Percentiles rank a stretch among this genome's conserved stretches.
phyloP scores from a whole-genome alignment of 2,888 invertebrate species.

The Orthosia gothica region DNA sequence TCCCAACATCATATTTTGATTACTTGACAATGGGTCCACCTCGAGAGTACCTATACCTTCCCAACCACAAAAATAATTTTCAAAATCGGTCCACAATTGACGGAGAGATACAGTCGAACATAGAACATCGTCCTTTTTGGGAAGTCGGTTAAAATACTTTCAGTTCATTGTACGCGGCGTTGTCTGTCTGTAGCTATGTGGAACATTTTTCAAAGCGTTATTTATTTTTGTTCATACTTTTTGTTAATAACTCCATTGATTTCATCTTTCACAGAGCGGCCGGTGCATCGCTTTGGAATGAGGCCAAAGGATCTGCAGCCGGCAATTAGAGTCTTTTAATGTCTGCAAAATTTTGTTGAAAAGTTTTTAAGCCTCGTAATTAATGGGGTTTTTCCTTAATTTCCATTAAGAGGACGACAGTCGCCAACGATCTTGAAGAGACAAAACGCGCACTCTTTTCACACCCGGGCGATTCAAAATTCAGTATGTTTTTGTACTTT shows the following conservation, averaged over 20 bases:
- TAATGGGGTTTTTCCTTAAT: constrained; percentile 46
- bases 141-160: background rate
- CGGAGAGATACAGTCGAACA: too few relatives aligned
- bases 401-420: constrained; percentile 8
- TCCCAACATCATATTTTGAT: too few relatives aligned
- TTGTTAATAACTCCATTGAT: constrained; percentile 57
- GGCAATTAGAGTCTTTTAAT: constrained; percentile 71
- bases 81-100: too few relatives aligned
- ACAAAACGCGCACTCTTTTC: too few relatives aligned
- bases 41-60: too few relatives aligned
- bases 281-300: constrained; percentile 68
- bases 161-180: background rate
- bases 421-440: too few relatives aligned
- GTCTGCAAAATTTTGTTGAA: constrained; percentile 50
- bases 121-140: too few relatives aligned
- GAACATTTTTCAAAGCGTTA: constrained; percentile 4
- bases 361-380: constrained; percentile 42
- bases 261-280: constrained; percentile 38
- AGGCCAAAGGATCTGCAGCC: constrained; percentile 67
- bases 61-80: too few relatives aligned
- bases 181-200: background rate
- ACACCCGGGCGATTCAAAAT: too few relatives aligned
- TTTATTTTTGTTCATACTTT: constrained; percentile 15
- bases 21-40: too few relatives aligned
- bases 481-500: too few relatives aligned